Evolutionary conservation across 2,797 vertebrate genomes (phyloP).

Genomic region (Hyperoplus lanceolatus): DNA sequence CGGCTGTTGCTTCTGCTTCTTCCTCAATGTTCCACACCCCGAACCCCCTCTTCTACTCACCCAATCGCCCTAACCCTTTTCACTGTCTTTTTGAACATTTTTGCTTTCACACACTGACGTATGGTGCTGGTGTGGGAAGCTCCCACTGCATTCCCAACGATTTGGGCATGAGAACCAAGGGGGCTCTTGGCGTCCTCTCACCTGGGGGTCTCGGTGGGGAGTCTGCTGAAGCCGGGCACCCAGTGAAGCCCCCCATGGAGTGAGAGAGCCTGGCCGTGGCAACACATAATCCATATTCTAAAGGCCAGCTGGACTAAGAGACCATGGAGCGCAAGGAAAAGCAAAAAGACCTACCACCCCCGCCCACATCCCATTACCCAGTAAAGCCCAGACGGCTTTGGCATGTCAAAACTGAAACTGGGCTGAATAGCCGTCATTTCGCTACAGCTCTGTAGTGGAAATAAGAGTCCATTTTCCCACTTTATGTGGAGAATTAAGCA

Average conservation of each 20-base stretch:
- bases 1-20: slow-evolving; percentile 67
- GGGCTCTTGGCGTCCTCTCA: slow-evolving; percentile 79
- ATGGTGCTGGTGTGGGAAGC: slow-evolving; percentile 72
- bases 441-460: slow-evolving; percentile 68
- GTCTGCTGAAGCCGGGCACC: slow-evolving; percentile 73
- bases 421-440: slow-evolving; percentile 75
- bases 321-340: slow-evolving; percentile 72
- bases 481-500: slow-evolving; percentile 71
- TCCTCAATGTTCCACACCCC: slow-evolving; percentile 45
- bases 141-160: slow-evolving; percentile 68
- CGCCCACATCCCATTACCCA: slow-evolving; percentile 64
- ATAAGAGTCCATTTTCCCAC: slow-evolving; percentile 57
- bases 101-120: slow-evolving; percentile 73
- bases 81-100: slow-evolving; percentile 46
- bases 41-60: slow-evolving; percentile 19
- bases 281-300: slow-evolving; percentile 86
- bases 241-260: slow-evolving; percentile 75
- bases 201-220: slow-evolving; percentile 82
- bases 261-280: slow-evolving; percentile 64
- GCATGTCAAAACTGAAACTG: slow-evolving; percentile 77
- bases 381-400: slow-evolving; percentile 75
- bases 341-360: slow-evolving; percentile 72
- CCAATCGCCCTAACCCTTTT: slow-evolving; percentile 54
- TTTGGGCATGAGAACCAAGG: slow-evolving; percentile 69
- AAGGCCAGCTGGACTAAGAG: slow-evolving; percentile 84